Percentiles rank a stretch among this genome's conserved stretches.
Evolutionary conservation across 2,113 vertebrate genomes (phyloP).

Genomic region (Sceloporus undulatus): DNA sequence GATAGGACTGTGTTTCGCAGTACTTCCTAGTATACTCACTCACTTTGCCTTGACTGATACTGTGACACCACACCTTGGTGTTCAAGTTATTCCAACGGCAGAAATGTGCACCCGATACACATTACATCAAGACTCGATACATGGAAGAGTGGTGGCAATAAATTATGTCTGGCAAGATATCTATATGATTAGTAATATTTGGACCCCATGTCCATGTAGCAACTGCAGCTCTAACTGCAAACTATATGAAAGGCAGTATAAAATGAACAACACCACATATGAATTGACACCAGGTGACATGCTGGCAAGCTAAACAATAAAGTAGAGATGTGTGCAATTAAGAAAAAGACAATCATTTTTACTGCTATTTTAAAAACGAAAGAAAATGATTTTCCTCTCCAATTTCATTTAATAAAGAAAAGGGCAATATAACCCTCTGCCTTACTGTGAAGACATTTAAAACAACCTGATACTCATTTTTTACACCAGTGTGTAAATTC

Average conservation of each 20-base stretch:
- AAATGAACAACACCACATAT: constrained; percentile 15
- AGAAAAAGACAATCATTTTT: constrained; percentile 41
- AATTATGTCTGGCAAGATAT: constrained; percentile 56
- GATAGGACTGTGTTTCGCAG: constrained; percentile 25
- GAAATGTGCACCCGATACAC: constrained; percentile 61
- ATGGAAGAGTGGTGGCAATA: constrained; percentile 45
- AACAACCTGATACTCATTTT: not conserved
- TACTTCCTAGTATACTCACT: not conserved
- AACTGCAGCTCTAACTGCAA: constrained; percentile 72
- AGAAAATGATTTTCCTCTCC: constrained; percentile 33
- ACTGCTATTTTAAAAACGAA: constrained; percentile 45
- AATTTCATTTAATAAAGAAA: constrained; percentile 51
- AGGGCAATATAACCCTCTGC: not conserved
- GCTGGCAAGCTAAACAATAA: not conserved
- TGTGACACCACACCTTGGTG: constrained; percentile 43
- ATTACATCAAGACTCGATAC: constrained; percentile 61
- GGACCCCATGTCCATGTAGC: constrained; percentile 65
- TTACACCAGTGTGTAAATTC: not conserved
- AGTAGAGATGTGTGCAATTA: not conserved
- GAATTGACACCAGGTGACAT: constrained; percentile 5
- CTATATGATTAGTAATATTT: constrained; percentile 72
- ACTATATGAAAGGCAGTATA: constrained; percentile 66
- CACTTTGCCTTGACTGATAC: constrained; percentile 24
- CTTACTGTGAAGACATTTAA: constrained; percentile 1
- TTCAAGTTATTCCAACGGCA: constrained; percentile 59